A percentile compares a stretch with the other conserved stretches of the same genome.
These are phyloP conservation scores for Melangyna quadrimaculata DNA, from an alignment of 2,888 invertebrate genomes.

Conservation along the genomic window DNA sequence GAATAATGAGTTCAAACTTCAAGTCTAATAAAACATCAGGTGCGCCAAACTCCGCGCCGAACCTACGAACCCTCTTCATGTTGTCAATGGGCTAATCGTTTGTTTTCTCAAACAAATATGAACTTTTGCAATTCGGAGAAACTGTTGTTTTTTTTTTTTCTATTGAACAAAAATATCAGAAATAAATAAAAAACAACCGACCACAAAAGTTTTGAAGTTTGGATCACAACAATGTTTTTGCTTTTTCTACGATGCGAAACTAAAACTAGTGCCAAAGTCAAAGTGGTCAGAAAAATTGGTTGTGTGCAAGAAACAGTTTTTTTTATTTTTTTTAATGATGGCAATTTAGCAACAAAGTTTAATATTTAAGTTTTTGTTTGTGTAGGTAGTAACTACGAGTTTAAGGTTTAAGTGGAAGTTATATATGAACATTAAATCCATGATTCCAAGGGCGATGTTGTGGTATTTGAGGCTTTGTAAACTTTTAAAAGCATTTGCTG, in stretches of 20 bases:
- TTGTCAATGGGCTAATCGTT: conserved; percentile 1
- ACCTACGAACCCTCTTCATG: background rate
- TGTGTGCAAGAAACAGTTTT: conserved; percentile 8
- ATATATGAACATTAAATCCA: background rate
- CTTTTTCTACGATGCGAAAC: conserved; percentile 11
- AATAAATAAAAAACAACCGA: background rate
- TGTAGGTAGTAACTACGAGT: background rate
- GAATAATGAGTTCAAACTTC: conserved; percentile 1
- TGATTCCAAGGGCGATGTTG: background rate
- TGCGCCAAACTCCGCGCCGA: background rate
- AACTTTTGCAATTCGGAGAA: background rate
- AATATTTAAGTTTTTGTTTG: background rate
- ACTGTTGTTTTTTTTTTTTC: background rate
- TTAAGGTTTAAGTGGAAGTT: background rate
- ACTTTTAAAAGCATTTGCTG: conserved; percentile 1
- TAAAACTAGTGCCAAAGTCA: conserved; percentile 25
- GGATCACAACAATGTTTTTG: background rate
- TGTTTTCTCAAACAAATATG: conserved; percentile 4
- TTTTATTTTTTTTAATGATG: conserved; percentile 26
- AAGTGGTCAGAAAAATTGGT: conserved; percentile 20
- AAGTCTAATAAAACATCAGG: conserved; percentile 17
- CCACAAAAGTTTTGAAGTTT: background rate
- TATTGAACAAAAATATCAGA: background rate
- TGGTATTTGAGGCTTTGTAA: background rate
- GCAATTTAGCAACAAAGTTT: conserved; percentile 23